Conservation (phyloP, 64 coral and sea anemone genomes). For the Orbicella faveolata region DNA sequence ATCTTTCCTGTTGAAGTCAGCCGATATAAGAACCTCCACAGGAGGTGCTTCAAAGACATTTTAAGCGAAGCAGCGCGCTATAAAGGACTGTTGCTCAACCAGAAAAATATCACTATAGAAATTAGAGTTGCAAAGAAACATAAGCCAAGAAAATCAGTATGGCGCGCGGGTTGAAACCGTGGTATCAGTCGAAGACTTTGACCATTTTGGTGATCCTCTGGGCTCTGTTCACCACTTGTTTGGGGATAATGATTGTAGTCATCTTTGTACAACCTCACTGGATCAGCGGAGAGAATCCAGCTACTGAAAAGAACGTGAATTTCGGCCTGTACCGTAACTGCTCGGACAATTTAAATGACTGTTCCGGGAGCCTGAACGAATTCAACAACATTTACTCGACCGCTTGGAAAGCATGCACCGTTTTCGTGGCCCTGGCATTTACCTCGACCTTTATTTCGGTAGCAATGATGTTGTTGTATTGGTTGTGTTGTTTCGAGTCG, state of each 20-base stretch:
- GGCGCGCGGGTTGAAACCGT: conserved; percentile 62
- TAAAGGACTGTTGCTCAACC: conserved; percentile 41
- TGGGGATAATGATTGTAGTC: conserved; percentile 93
- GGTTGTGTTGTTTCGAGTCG: conserved; percentile 69
- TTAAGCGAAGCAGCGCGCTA: conserved; percentile 31
- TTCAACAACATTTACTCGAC: conserved; percentile 77
- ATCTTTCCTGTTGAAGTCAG: neutral
- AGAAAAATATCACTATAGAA: conserved; percentile 18
- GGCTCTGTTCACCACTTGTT: conserved; percentile 74
- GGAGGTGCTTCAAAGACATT: conserved; percentile 21
- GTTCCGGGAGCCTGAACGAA: conserved; percentile 61
- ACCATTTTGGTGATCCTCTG: conserved; percentile 84
- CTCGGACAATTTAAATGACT: conserved; percentile 56
- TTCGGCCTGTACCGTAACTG: conserved; percentile 93
- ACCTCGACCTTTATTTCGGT: conserved; percentile 79
- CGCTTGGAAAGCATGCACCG: conserved; percentile 78
- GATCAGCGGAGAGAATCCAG: conserved; percentile 48
- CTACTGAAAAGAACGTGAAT: conserved; percentile 29
- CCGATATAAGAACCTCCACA: conserved; percentile 16
- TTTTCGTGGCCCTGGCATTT: conserved; percentile 77
- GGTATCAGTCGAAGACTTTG: conserved; percentile 86
- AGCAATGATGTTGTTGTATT: conserved; percentile 69
- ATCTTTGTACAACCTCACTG: conserved; percentile 97
- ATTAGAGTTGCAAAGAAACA: conserved; percentile 10
- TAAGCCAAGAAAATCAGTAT: conserved; percentile 13